Evolutionary conservation across 2,113 vertebrate genomes (phyloP).

Genomic region (Bos indicus): DNA sequence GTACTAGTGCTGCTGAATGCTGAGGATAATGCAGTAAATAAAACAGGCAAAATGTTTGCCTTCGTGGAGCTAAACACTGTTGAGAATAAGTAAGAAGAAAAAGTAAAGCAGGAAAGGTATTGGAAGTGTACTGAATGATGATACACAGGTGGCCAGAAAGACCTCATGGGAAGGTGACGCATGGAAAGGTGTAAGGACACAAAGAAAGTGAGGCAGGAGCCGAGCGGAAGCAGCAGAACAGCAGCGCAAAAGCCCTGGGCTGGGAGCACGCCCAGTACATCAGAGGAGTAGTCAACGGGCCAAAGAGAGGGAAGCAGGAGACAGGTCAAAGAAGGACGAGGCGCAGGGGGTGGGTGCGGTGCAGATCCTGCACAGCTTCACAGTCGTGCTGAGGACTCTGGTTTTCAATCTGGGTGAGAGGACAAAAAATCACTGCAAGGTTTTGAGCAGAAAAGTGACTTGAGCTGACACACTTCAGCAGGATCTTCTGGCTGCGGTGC

Average conservation of each 20-base stretch:
- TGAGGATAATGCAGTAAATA: background rate
- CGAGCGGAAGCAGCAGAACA: background rate
- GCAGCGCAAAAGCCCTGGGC: background rate
- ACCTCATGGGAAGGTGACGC: background rate
- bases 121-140: background rate
- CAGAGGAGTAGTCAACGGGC: fast-evolving
- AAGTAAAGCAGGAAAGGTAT: background rate
- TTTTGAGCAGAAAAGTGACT: background rate
- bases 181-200: background rate
- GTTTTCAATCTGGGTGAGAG: background rate
- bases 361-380: background rate
- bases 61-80: background rate
- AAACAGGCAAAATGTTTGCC: background rate
- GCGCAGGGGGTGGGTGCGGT: fast-evolving
- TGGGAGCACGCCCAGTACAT: fast-evolving
- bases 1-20: background rate
- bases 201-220: background rate
- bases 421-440: background rate
- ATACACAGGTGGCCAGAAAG: background rate
- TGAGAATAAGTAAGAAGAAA: background rate
- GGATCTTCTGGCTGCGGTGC: background rate
- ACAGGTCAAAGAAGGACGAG: background rate
- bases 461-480: background rate
- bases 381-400: background rate
- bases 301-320: background rate